These are phyloP conservation scores for Agrilus mali DNA, from an alignment of 2,888 invertebrate species.

Conservation along the genomic window DNA sequence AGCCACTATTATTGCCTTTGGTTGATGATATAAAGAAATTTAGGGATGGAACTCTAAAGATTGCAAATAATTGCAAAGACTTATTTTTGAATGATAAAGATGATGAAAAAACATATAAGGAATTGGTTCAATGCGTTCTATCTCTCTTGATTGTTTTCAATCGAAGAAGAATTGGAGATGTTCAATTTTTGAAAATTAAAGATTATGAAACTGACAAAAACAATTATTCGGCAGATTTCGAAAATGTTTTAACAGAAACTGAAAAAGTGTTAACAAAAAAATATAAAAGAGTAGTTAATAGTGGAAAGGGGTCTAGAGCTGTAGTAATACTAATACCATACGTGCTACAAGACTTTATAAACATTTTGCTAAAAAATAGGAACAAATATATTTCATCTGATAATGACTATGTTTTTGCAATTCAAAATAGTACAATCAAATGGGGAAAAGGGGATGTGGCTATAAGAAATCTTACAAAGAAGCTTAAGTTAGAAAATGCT, in stretches of 20 bases:
- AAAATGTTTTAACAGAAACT: conserved; percentile 6
- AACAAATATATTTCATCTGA: conserved; percentile 7
- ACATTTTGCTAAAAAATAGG: conserved; percentile 5
- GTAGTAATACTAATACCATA: conserved; percentile 10
- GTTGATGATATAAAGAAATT: conserved; percentile 16
- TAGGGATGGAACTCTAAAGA: conserved; percentile 10
- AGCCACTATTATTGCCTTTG: conserved; percentile 16
- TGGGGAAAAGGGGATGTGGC: conserved; percentile 10
- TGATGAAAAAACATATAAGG: conserved; percentile 12
- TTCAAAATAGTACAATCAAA: conserved; percentile 5
- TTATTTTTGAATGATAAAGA: conserved; percentile 9
- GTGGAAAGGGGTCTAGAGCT: conserved; percentile 9
- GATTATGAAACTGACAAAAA: conserved; percentile 5
- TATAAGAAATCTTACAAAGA: conserved; percentile 7
- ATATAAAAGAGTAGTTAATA: conserved; percentile 7
- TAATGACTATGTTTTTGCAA: conserved; percentile 9
- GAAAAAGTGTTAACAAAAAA: conserved; percentile 8
- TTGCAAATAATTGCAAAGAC: conserved; percentile 6
- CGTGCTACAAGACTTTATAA: conserved; percentile 6
- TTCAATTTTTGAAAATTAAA: conserved; percentile 7
- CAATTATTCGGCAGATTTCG: conserved; percentile 7
- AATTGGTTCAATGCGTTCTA: conserved; percentile 11
- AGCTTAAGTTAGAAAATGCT: conserved; percentile 5
- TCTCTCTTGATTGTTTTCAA: conserved; percentile 10
- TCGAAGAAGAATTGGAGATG: conserved; percentile 11